Percentiles rank a stretch among this genome's conserved stretches.
Conservation (phyloP, 1,140 invertebrate genomes). For the Triops cancriformis region DNA sequence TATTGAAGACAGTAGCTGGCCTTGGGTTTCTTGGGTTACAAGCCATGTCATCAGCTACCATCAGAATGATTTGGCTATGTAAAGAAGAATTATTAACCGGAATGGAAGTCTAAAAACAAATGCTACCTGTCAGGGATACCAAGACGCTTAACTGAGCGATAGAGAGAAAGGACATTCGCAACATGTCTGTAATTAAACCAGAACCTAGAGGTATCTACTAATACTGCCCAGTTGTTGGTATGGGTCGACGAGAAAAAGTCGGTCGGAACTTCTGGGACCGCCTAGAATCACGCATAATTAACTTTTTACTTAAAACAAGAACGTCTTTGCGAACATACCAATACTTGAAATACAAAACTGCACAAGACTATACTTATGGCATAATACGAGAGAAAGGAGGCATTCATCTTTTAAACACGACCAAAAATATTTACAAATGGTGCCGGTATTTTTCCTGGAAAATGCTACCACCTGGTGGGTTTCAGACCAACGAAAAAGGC, state of each 20-base stretch:
- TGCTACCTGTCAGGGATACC: slow-evolving; percentile 83
- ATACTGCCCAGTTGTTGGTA: slow-evolving; percentile 98
- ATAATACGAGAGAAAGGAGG: too few relatives aligned
- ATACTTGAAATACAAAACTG: too few relatives aligned
- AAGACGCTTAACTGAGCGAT: slow-evolving; percentile 91
- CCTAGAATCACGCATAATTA: neutral
- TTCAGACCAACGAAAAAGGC: neutral
- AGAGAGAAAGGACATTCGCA: slow-evolving; percentile 96
- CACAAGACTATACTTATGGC: too few relatives aligned
- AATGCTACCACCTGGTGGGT: neutral
- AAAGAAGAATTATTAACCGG: slow-evolving; percentile 15
- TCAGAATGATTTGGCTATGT: slow-evolving; percentile 74
- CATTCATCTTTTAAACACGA: too few relatives aligned
- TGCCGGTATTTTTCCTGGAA: neutral
- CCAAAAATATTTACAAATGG: neutral
- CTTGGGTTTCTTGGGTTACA: slow-evolving; percentile 96
- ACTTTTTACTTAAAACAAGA: neutral
- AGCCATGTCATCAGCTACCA: slow-evolving; percentile 99
- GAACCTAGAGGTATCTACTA: slow-evolving; percentile 95
- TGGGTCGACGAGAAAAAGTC: slow-evolving; percentile 43
- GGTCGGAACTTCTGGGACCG: neutral
- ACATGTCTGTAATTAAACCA: slow-evolving; percentile 99
- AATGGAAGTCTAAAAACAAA: slow-evolving; percentile 5
- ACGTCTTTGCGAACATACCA: too few relatives aligned
- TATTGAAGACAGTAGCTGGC: slow-evolving; percentile 97